Base-by-base conservation (phyloP, 1,140 invertebrate species). In the Temnothorax curvispinosus region DNA sequence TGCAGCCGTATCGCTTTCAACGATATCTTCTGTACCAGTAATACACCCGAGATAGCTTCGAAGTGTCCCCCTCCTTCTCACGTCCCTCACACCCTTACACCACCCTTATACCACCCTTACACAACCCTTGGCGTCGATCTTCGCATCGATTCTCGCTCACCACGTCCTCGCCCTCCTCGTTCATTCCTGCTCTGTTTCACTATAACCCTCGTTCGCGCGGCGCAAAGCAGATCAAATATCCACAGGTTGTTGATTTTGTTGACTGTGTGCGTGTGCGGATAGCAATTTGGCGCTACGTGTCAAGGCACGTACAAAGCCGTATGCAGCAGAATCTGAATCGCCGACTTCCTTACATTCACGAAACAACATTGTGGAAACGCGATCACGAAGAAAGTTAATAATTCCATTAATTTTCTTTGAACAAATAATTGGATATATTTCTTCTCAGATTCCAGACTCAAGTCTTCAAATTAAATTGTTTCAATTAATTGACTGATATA, bases 211-310 rank as follows among this genome's bases (percentile, higher is more conserved):
- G 75, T 76, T 84, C 89, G 87, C 82, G 60, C 54, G 64, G 90
- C 87, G 91, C 90, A 93, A 93, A 94, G 89, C 93, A 91, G 93
- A 93, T 94, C 94, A 94, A 94, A 94, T 94, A 94, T 94, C 94
- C 93, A 94, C 94, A 94, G 93, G 94, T 94, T 94, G 94, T 94
- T 94, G 93, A 92, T 94, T 94, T 94, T 93, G 74, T 87, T 85
- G 81, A 86, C 89, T 92, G 85, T 90, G 85, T 89, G 90, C 78
- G 78, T 87, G 21, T 8, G 38, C 65, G 62, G 58, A 91, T 87
- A 87, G 85, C 65, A 56, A 84, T 71, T 72, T 81, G 27, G 13
- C 54, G 52, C 69, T 88, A 87, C 74, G 82, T 86, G 89, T 91
- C 84, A 87, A 90, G 88, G 56, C 62, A 65, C 50, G 60, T 38